Base-by-base conservation (phyloP, 2,797 vertebrate species). In the Ctenopoma multispine region DNA sequence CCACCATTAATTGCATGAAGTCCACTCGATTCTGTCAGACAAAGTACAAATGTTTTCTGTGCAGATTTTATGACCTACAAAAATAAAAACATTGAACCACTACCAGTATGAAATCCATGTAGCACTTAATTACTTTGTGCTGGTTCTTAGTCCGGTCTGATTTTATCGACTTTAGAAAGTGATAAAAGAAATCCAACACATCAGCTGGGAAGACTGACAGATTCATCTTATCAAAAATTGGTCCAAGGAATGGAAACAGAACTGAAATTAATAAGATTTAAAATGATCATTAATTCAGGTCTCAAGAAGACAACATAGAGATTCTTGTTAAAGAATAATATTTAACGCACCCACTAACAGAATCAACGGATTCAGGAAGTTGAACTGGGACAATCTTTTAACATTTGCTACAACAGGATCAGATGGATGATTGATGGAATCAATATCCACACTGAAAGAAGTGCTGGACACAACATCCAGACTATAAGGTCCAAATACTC, bases 1-100 rank as follows among this genome's bases (percentile, higher is more conserved):
- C 93, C 4, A 95, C 77, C 95, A 96, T 95, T 50, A 96, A 79
- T 70, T 95, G 94, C 83, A 96, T 87, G 69, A 96, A 94, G 83
- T 96, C 95, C 44, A 95, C 92, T 13, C 88, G 64, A 2, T 21
- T 88, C 91, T 93, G 59, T 12, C n/a, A 47, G 7, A 57, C 3
- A 63, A 57, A n/a, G 11, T 3, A 17, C 20, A 65, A 23, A 43
- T 11, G 14, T 51, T 59, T 1, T 21, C 34, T 8, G 14, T 4
- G 0, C 1, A 15, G 14, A 36, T 36, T 36, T 51, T 24, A 23
- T 31, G 4, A 34, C 4, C 13, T 13, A 40, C 10, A 13, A 40
- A 3, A 13, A 13, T 38, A 40, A 5, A 18, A 6, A 43, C 1
- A 43, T 18, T 1, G 17, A n/a, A 21, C 18, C 15, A n/a, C 44